Evolutionary conservation across 23 tunicate genomes (phyloP).

Genomic region (Trididemnum nubilum): DNA sequence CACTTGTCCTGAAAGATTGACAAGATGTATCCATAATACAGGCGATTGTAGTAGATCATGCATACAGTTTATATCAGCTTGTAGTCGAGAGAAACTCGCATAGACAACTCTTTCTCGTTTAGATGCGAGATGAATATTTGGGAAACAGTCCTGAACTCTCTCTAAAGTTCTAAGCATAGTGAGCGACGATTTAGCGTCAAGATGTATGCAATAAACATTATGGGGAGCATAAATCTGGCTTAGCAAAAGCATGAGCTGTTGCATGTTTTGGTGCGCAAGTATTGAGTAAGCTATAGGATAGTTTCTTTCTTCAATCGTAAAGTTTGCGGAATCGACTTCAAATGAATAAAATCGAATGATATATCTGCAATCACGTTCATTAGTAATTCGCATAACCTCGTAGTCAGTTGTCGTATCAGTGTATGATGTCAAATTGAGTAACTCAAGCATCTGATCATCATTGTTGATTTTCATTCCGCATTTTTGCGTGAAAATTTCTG

Average conservation of each 20-base stretch:
- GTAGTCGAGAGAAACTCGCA: constrained; percentile 38
- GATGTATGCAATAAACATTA: constrained; percentile 56
- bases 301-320: neutral
- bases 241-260: constrained; percentile 46
- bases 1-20: constrained; percentile 68
- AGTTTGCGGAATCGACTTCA: too few relatives aligned
- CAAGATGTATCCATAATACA: constrained; percentile 43
- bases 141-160: constrained; percentile 27
- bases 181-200: constrained; percentile 39
- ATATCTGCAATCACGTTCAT: too few relatives aligned
- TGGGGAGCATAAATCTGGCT: constrained; percentile 62
- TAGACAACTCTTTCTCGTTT: constrained; percentile 28
- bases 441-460: too few relatives aligned
- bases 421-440: too few relatives aligned
- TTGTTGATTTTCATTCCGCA: too few relatives aligned
- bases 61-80: constrained; percentile 66
- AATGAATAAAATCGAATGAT: too few relatives aligned
- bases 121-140: constrained; percentile 42
- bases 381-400: too few relatives aligned
- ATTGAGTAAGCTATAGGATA: constrained; percentile 56
- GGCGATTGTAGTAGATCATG: constrained; percentile 30
- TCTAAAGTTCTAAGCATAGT: neutral
- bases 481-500: too few relatives aligned
- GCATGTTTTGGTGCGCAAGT: constrained; percentile 15
- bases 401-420: too few relatives aligned